These are phyloP conservation scores for Alloplasta piceator DNA, from an alignment of 2,888 invertebrate genomes.

Conservation along the genomic window DNA sequence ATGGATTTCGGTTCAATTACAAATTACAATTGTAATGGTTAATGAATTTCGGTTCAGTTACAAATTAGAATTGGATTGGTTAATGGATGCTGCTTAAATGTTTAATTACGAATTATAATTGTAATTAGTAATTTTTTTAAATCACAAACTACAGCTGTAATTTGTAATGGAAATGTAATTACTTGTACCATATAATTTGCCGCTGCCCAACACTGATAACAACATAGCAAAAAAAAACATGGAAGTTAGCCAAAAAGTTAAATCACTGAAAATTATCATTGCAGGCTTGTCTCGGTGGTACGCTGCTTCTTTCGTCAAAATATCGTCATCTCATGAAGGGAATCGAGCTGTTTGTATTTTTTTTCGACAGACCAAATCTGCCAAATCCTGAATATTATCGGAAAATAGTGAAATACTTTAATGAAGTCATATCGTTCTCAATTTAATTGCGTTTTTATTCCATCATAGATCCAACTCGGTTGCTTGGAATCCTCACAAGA, in stretches of 20 bases:
- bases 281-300: conserved; percentile 92
- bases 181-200: too few relatives aligned
- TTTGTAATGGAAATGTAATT: too few relatives aligned
- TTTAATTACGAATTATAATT: too few relatives aligned
- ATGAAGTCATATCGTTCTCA: neutral
- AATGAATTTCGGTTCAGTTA: too few relatives aligned
- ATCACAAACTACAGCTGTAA: too few relatives aligned
- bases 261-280: conserved; percentile 69
- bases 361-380: neutral
- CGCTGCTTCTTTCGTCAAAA: conserved; percentile 88
- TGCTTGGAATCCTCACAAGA: conserved; percentile 95
- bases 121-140: too few relatives aligned
- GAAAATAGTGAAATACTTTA: conserved; percentile 11
- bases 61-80: too few relatives aligned
- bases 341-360: conserved; percentile 85
- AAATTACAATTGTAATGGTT: too few relatives aligned
- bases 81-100: too few relatives aligned
- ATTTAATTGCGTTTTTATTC: conserved; percentile 3
- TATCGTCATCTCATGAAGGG: conserved; percentile 87
- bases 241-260: conserved; percentile 15
- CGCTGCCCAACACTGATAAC: too few relatives aligned
- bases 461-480: conserved; percentile 89
- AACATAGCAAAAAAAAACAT: neutral
- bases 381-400: neutral
- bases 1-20: too few relatives aligned